Conservation (phyloP, 2,797 vertebrate species). For the Acanthurus lineatus region DNA sequence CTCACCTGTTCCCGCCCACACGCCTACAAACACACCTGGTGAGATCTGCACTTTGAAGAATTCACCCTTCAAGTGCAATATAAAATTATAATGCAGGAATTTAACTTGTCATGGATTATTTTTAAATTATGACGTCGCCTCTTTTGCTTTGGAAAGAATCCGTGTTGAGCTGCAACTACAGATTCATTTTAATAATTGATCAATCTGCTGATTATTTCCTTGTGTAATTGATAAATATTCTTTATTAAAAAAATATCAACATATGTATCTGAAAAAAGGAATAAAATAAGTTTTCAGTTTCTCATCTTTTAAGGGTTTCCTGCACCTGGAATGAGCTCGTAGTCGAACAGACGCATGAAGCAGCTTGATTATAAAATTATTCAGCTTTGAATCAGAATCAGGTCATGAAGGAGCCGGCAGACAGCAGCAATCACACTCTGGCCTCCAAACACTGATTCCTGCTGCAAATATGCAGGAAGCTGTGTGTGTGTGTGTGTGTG, state of each 20-base stretch:
- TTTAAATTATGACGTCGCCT: too few species aligned
- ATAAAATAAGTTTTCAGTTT: neutral
- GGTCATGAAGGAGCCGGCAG: neutral
- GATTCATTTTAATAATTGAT: too few species aligned
- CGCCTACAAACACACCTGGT: too few species aligned
- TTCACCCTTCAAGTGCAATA: too few species aligned
- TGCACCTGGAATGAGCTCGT: neutral
- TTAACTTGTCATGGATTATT: too few species aligned
- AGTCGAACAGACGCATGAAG: neutral
- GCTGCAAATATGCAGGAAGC: neutral
- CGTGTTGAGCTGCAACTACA: too few species aligned
- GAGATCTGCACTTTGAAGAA: too few species aligned
- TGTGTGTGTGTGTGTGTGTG: neutral
- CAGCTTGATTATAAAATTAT: neutral
- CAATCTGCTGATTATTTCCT: neutral
- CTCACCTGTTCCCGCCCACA: too few species aligned
- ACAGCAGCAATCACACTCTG: conserved; percentile 7
- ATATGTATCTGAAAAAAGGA: neutral
- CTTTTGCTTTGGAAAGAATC: too few species aligned
- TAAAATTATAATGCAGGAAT: too few species aligned
- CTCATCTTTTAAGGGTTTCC: too few species aligned
- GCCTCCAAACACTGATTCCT: neutral
- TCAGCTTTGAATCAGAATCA: too few species aligned
- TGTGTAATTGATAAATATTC: neutral
- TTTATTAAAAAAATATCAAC: neutral